Base-by-base conservation (phyloP, 2,888 invertebrate genomes). In the Pharmacophagus antenor region DNA sequence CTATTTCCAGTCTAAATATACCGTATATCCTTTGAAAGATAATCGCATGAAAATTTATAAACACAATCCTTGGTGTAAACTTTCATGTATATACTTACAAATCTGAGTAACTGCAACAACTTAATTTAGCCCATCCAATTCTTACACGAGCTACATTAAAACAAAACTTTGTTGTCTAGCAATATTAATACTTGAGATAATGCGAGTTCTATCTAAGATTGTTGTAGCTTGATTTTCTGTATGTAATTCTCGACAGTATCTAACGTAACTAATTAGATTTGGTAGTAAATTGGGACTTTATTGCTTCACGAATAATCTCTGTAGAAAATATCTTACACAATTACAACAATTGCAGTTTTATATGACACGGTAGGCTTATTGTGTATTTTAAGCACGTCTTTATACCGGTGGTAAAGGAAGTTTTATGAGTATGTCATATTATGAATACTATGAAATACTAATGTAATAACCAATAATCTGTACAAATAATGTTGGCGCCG, bases 241-340 rank as follows among this genome's bases (percentile, higher is more conserved):
- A 21, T 47, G 47, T 47, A 46, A 54, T 54, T n/a, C 20, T 53
- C 54, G 44, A 25, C 7, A 46, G 46, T 46, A 27, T 44, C 44
- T 55, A 27, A 31, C 21, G 47, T 47, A 10, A 15, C 31, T 47
- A 55, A 55, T 55, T 55, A 47, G 47, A 47, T 31, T 55, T 27
- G 21, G 55, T 55, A 55, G 47, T 55, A 31, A 55, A 55, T 55
- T 55, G 55, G 15, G 31, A 22, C 31, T 46, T 55, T 55, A 55
- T 55, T 54, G 21, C 46, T 31, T 55, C 21, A 55, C 21, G 44
- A 20, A 46, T 27, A 54, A 27, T 46, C 15, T 23, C 2, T 46
- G 8, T 3, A 46, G 44, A 54, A 41, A 42, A 41, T 23, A 37
- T 46, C 20, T n/a, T 41, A 22, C 12, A 44, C 44, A 18, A 54